Evolutionary conservation across 1,140 invertebrate species (phyloP).

Genomic region (Mesaphorura yosii): DNA sequence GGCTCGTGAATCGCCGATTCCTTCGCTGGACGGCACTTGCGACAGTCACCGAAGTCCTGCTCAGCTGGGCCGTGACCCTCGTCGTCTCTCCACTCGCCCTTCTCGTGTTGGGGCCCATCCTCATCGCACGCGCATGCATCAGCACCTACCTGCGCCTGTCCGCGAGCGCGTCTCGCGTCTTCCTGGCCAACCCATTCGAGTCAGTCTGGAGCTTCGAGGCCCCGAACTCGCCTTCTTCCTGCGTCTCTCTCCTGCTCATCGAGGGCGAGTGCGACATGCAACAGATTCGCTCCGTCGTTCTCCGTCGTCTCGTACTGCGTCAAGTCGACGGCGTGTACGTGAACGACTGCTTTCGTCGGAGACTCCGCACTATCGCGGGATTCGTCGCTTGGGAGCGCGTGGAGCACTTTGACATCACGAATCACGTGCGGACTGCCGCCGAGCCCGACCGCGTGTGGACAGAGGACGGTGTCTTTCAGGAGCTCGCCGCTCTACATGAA

Average conservation of each 20-base stretch:
- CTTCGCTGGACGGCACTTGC: background rate
- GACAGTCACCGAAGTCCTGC: background rate
- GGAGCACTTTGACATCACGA: slow-evolving; percentile 9
- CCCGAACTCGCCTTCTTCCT: background rate
- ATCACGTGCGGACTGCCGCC: slow-evolving; percentile 13
- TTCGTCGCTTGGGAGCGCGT: slow-evolving; percentile 24
- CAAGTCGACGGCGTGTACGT: slow-evolving; percentile 8
- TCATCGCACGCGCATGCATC: background rate
- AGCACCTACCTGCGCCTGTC: background rate
- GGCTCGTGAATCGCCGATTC: background rate
- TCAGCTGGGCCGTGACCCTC: background rate
- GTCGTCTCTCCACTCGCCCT: background rate
- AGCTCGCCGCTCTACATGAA: slow-evolving; percentile 23
- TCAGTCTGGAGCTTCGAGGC: slow-evolving; percentile 5
- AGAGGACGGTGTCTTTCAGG: slow-evolving; percentile 20
- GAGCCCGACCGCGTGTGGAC: slow-evolving; percentile 2
- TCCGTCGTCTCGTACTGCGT: slow-evolving; percentile 7
- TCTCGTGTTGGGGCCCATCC: background rate
- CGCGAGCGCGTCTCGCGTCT: background rate
- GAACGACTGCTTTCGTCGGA: slow-evolving; percentile 17
- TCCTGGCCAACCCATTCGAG: slow-evolving; percentile 1
- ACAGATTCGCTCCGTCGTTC: slow-evolving; percentile 16
- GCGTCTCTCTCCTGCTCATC: slow-evolving; percentile 15
- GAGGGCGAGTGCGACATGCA: slow-evolving; percentile 22
- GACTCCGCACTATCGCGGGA: slow-evolving; percentile 11